Base-by-base conservation (phyloP, 2,113 vertebrate species). In the Gymnocephalus cernua region DNA sequence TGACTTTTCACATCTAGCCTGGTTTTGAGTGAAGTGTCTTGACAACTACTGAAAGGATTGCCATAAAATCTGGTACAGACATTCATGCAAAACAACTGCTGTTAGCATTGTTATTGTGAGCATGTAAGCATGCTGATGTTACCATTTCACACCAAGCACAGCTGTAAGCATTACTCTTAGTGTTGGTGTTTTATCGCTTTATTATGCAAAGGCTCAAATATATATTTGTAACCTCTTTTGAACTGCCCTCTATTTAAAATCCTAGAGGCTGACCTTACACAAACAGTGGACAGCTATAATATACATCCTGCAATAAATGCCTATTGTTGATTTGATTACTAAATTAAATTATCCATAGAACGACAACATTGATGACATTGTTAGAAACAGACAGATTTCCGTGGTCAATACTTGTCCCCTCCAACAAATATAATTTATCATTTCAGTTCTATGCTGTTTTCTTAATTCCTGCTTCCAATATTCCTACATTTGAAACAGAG, bases 351-450 rank as follows among this genome's bases (percentile, higher is more conserved):
- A 79, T 69, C 35, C 8, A 0, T 6, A 4, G 18, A 62, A 29
- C 8, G 3, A 77, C 21, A 57, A 61, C 57, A 82, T 58, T 56
- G 11, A 74, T 70, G 63, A 45, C n/a, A 53, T 14, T 56, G n/a
- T 47, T 54, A 45, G 21, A 51, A 75, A 67, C 27, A n/a, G 6
- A 77, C 41, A 15, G 5, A 57, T 51, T 69, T 57, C 74, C 51
- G n/a, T 44, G 21, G 12, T 76, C 79, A 58, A 77, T 76, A 83
- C 8, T 48, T 69, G 41, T 79, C 51, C 27, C 41, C 65, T 76
- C 44, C 32, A 32, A 59, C 27, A 79, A 72, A 19, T 3, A 53
- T 21, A 6, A 72, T 62, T 62, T 41, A 44, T 3, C 32, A 44
- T 59, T 77, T 66, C 4, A 56, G 57, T 38, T 56, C 21, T 13